These are phyloP conservation scores for Tokudaia muenninki DNA, from an alignment of 2,797 vertebrate species.

Conservation along the genomic window DNA sequence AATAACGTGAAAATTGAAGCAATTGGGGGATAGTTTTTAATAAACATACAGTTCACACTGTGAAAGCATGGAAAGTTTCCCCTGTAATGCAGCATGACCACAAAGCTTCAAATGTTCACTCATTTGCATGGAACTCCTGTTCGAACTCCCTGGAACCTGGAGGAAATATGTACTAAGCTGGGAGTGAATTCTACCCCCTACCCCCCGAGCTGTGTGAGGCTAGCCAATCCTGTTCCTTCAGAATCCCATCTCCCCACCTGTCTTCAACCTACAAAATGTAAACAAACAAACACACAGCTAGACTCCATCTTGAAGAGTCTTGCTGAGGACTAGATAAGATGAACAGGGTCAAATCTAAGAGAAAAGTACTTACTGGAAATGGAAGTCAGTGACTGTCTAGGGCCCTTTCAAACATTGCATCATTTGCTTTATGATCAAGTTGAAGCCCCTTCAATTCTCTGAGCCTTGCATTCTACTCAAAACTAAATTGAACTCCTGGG, in stretches of 20 bases:
- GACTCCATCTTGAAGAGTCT: background rate
- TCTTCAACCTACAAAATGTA: background rate
- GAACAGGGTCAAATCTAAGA: background rate
- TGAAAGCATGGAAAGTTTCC: slow-evolving; percentile 69
- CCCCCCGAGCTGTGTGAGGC: background rate
- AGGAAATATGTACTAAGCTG: background rate
- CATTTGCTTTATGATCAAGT: background rate
- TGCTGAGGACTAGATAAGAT: background rate
- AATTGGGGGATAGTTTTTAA: slow-evolving; percentile 66
- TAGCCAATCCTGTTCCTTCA: background rate
- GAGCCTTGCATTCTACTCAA: background rate
- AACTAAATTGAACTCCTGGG: background rate
- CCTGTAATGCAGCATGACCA: slow-evolving; percentile 1
- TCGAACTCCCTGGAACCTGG: background rate
- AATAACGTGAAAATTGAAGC: slow-evolving; percentile 79
- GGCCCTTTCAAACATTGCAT: background rate
- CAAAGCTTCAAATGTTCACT: slow-evolving; percentile 65
- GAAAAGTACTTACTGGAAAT: accelerated
- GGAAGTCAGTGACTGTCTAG: background rate
- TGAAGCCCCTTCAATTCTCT: background rate
- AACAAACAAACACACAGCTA: background rate
- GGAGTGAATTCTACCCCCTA: background rate
- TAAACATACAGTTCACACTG: slow-evolving; percentile 59
- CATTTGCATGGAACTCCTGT: slow-evolving; percentile 43
- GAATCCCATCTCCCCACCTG: accelerated